Base-by-base conservation (phyloP, 1,140 invertebrate genomes). In the Zaprionus vittiger region DNA sequence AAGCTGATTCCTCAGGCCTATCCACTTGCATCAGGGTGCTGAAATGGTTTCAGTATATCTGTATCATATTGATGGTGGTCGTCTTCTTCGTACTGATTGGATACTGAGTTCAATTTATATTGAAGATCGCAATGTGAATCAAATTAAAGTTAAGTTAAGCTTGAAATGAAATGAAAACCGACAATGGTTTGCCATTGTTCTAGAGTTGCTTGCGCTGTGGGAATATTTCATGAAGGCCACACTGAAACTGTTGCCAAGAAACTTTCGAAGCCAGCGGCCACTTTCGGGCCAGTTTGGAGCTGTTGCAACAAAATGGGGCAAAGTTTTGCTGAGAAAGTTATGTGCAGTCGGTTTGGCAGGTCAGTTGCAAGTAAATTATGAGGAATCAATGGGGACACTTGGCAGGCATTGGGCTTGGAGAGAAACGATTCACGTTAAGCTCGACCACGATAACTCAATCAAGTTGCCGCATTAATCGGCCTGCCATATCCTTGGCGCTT, bases 391-490 rank as follows among this genome's bases (percentile, higher is more conserved):
- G 20, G 20, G 47, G 47, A 52, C 47, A 52, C 47, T 52, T 24
- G 20, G 47, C 47, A 24, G 47, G 38, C 38, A 41, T n/a, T 41
- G 31, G 9, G 31, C 31, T 11, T 34, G 9, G 3, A 34, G 15
- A 5, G 17, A 52, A 52, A 24, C 47, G 47, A 52, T 52, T 24
- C 20, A 11, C 11, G 31, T 52, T 38, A 63, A 59, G 31, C 61
- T 38, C 22, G 12, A n/a, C 34, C 12, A 54, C 20, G n/a, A 55
- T 61, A 80, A 72, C 31, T 63, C 37, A 57, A 67, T 77, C 74
- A 73, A 34, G 20, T 75, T 52, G 54, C 37, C 47, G 69, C 52
- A 69, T 75, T 77, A 65, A 56, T 61, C 56, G 38, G 55, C 54
- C 64, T 79, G 44, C 44, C 17, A 9, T 44, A 63, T 73, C 52